Evolutionary conservation across 2,113 vertebrate species (phyloP), one percentile per base, ranked within the genome.

Genomic region (Jaculus jaculus): DNA sequence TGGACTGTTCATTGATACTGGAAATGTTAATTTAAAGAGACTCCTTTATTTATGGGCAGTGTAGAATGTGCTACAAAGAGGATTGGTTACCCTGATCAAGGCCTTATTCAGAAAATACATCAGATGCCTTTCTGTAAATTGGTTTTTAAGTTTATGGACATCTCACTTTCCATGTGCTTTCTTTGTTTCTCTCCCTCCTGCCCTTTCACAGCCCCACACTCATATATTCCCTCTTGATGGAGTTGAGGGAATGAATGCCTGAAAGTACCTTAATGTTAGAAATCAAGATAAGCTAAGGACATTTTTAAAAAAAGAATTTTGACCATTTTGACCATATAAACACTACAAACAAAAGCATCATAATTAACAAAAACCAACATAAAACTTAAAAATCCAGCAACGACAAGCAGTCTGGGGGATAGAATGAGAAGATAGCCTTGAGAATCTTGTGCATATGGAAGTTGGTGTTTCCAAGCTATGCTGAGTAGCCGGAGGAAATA

Each of bases 101-200:
- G 98, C 98, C 98, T 98, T 98, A 98, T 92, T 98, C 95, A 92
- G 97, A 98, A 97, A 95, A 97, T 97, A 89, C 97, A 97, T 97
- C 13, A 88, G 97, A 98, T 98, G 98, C 98, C 98, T 98, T 98
- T 96, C 87, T 87, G 89, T 96, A 92, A 74, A 34, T 95, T 92
- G 94, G 68, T 94, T 96, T 97, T 97, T 96, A 80, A 93, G 92
- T 98, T 97, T 94, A 93, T 95, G 86, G 95, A 96, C 96, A 83
- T 51, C 82, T 96, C 83, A 90, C 75, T 95, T 92, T 87, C 93
- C 88, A 84, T 26, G 79, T 92, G 89, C 94, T 95, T 92, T 74
- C 66, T 84, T 73, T 90, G 84, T 87, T 95, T 88, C 66, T 89
- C 60, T 63, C 73, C 72, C 66, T 80, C 42, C 83, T 58, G n/a